phyloP scores from a whole-genome alignment of 2,888 invertebrate species.

The Pollenia angustigena region DNA sequence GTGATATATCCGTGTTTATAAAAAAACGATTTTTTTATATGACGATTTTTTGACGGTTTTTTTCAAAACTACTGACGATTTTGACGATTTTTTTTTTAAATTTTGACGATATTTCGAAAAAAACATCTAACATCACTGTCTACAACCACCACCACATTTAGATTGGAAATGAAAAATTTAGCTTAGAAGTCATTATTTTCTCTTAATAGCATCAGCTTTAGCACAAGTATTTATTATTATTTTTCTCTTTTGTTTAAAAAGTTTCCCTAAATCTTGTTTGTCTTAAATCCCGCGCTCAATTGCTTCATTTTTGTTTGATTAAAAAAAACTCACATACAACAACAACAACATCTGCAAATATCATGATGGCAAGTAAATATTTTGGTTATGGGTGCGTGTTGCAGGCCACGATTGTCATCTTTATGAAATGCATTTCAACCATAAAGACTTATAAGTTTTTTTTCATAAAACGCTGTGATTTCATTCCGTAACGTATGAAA shows the following conservation, averaged over 20 bases:
- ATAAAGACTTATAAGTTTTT: slow-evolving; percentile 64
- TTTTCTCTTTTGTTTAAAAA: not conserved
- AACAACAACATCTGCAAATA: slow-evolving; percentile 5
- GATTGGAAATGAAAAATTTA: slow-evolving; percentile 6
- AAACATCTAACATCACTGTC: too few species aligned
- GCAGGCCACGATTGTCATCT: slow-evolving; percentile 70
- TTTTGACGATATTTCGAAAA: too few species aligned
- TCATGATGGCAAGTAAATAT: slow-evolving; percentile 41
- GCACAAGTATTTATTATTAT: slow-evolving; percentile 30
- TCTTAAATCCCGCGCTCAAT: slow-evolving; percentile 48
- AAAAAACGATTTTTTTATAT: too few species aligned
- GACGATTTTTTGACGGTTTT: too few species aligned
- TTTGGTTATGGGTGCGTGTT: slow-evolving; percentile 68
- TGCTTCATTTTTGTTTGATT: slow-evolving; percentile 33
- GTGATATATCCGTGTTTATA: too few species aligned
- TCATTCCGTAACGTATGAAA: slow-evolving; percentile 6
- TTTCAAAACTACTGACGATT: too few species aligned
- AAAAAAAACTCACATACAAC: not conserved
- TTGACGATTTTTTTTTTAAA: too few species aligned
- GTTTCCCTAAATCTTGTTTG: slow-evolving; percentile 48
- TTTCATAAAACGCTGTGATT: slow-evolving; percentile 28
- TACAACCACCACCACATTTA: slow-evolving; percentile 5
- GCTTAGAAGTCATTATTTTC: slow-evolving; percentile 18
- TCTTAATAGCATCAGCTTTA: slow-evolving; percentile 49
- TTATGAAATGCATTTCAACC: slow-evolving; percentile 68